A percentile compares a stretch with the other conserved stretches of the same genome.
phyloP scores from a whole-genome alignment of 2,888 invertebrate species.

The Diachrysia chrysitis region DNA sequence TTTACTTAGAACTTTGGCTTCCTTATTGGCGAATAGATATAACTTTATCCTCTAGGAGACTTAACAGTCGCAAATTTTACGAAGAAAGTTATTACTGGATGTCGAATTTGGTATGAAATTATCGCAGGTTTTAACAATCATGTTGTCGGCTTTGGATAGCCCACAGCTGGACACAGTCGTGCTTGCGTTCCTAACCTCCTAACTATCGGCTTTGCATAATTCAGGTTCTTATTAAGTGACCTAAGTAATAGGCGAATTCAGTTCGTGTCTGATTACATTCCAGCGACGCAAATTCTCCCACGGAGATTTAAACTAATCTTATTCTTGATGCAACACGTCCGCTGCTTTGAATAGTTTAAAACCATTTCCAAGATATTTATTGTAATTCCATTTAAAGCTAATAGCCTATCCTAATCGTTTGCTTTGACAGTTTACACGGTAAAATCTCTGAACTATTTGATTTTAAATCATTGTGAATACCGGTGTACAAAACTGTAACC shows the following conservation, averaged over 20 bases:
- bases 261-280: slow-evolving; percentile 20
- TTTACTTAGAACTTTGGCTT: slow-evolving; percentile 17
- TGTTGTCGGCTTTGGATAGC: not conserved
- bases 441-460: slow-evolving; percentile 36
- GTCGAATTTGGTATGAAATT: not conserved
- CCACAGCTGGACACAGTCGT: not conserved
- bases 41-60: not conserved
- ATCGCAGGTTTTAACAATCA: too few species aligned
- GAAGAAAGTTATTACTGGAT: not conserved
- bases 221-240: slow-evolving; percentile 7
- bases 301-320: slow-evolving; percentile 37
- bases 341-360: slow-evolving; percentile 45
- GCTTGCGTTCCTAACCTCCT: too few species aligned
- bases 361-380: slow-evolving; percentile 35
- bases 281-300: slow-evolving; percentile 33
- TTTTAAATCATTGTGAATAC: slow-evolving; percentile 49
- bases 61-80: not conserved
- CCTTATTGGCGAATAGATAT: slow-evolving; percentile 7
- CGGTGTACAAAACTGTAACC: slow-evolving; percentile 64
- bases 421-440: slow-evolving; percentile 40
- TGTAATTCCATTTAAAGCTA: slow-evolving; percentile 34
- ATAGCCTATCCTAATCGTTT: slow-evolving; percentile 34
- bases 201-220: too few species aligned
- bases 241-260: slow-evolving; percentile 4
- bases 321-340: slow-evolving; percentile 46